A percentile compares a stretch with the other conserved stretches of the same genome.
phyloP scores from a whole-genome alignment of 2,113 vertebrate species.

The Crotalus viridis region DNA sequence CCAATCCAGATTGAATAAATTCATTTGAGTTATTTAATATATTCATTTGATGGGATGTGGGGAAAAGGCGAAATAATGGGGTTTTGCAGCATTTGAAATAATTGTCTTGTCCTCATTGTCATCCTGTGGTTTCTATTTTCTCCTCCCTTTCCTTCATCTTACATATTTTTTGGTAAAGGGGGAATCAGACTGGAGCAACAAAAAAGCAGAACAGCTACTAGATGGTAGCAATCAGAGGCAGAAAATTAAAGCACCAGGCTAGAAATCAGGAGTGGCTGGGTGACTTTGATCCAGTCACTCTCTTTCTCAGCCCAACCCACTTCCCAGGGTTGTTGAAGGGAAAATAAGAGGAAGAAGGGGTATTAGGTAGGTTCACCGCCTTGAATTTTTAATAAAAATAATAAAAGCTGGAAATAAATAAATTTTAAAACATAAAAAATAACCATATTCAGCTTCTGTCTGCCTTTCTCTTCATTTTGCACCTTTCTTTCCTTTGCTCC shows the following conservation, averaged over 20 bases:
- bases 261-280: neutral
- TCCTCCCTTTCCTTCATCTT: neutral
- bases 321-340: neutral
- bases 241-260: neutral
- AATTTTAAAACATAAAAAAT: neutral
- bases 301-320: neutral
- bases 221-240: neutral
- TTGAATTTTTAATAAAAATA: neutral
- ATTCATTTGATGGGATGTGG: neutral
- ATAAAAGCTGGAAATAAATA: neutral
- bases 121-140: neutral
- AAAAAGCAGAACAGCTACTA: neutral
- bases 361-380: neutral
- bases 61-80: neutral
- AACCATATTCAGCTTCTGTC: neutral
- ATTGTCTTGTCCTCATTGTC: neutral
- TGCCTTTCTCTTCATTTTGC: conserved; percentile 8
- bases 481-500: neutral
- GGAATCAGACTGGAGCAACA: neutral
- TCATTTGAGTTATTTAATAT: neutral
- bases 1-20: conserved; percentile 22
- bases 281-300: neutral
- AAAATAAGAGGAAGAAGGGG: neutral
- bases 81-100: neutral
- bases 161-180: neutral